Conservation (phyloP, 2,888 invertebrate genomes). For the Allacma fusca region DNA sequence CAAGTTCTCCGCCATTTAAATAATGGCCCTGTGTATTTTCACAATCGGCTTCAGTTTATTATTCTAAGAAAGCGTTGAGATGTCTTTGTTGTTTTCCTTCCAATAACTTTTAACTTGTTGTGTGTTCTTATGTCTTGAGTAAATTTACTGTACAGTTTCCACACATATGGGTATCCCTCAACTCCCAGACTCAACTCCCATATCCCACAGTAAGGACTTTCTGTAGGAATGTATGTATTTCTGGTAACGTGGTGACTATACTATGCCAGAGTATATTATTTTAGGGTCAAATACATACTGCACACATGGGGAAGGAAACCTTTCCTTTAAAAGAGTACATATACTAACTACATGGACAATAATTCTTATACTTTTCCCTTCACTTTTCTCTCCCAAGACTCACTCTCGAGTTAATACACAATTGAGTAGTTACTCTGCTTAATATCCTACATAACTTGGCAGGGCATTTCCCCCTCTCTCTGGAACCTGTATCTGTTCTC, state of each 20-base stretch:
- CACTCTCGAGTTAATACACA: neutral
- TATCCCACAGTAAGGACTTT: too few relatives aligned
- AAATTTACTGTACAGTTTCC: neutral
- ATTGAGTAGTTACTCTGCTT: neutral
- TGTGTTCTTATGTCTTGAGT: neutral
- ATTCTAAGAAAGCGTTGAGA: conserved; percentile 37
- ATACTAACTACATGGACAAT: too few relatives aligned
- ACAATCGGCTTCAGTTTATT: conserved; percentile 39
- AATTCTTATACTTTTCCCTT: too few relatives aligned
- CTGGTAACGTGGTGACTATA: too few relatives aligned
- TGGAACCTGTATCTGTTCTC: too few relatives aligned
- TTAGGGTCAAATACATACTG: too few relatives aligned
- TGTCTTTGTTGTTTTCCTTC: conserved; percentile 35
- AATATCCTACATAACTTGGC: neutral
- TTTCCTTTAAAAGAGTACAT: too few relatives aligned
- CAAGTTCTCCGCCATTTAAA: conserved; percentile 25
- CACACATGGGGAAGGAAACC: too few relatives aligned
- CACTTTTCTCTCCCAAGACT: neutral
- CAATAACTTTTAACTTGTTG: conserved; percentile 15
- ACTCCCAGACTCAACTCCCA: too few relatives aligned
- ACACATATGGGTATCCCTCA: too few relatives aligned
- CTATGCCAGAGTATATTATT: too few relatives aligned
- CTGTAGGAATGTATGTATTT: too few relatives aligned
- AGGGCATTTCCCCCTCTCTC: neutral
- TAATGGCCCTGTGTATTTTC: conserved; percentile 39